These are phyloP conservation scores for Scomber scombrus DNA, from an alignment of 2,113 vertebrate genomes.

Conservation along the genomic window DNA sequence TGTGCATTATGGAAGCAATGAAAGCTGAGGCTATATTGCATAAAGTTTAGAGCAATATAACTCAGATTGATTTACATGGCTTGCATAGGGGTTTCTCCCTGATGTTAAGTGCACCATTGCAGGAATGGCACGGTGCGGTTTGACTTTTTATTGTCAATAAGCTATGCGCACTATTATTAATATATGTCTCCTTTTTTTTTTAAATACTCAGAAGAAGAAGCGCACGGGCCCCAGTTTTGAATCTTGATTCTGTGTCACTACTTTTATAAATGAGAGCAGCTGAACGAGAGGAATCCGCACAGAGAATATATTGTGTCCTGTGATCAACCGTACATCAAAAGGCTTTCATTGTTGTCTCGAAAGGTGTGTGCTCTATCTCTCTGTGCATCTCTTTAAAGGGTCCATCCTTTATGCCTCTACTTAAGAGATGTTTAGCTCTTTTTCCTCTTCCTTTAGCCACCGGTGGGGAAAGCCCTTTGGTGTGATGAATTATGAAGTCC, in stretches of 20 bases:
- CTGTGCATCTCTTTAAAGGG: slow-evolving; percentile 56
- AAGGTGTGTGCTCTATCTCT: slow-evolving; percentile 42
- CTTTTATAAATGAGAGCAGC: slow-evolving; percentile 62
- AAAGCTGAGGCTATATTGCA: slow-evolving; percentile 84
- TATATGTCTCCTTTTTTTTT: too few species aligned
- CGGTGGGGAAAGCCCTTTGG: slow-evolving; percentile 69
- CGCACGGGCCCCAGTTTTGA: slow-evolving; percentile 51
- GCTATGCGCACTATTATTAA: too few species aligned
- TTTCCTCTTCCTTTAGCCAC: slow-evolving; percentile 62
- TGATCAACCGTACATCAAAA: slow-evolving; percentile 44
- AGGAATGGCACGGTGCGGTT: background rate
- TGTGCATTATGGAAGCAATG: slow-evolving; percentile 82
- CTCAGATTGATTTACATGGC: slow-evolving; percentile 86
- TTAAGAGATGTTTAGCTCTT: slow-evolving; percentile 63
- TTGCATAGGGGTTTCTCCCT: slow-evolving; percentile 63
- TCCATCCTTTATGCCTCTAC: slow-evolving; percentile 63
- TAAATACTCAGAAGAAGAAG: slow-evolving; percentile 49
- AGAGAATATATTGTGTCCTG: slow-evolving; percentile 31
- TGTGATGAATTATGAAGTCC: slow-evolving; percentile 83
- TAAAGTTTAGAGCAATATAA: slow-evolving; percentile 86
- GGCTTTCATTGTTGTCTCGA: slow-evolving; percentile 58
- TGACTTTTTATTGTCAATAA: too few species aligned
- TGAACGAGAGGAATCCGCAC: slow-evolving; percentile 23
- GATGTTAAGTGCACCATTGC: slow-evolving; percentile 79
- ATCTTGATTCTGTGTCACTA: slow-evolving; percentile 77